Conservation (phyloP, 2,888 invertebrate species). For the Xestia sexstrigata region DNA sequence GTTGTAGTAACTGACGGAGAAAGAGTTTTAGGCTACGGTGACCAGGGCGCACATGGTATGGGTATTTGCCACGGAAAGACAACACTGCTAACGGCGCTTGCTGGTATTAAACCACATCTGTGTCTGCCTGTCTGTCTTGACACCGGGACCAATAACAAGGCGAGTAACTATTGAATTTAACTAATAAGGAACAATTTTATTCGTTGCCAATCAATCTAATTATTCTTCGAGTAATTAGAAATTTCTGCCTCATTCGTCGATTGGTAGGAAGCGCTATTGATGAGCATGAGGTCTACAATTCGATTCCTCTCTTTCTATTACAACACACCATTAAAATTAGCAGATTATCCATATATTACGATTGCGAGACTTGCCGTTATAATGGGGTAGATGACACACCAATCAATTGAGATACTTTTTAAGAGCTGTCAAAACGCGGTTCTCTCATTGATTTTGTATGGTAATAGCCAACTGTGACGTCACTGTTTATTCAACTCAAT, state of each 20-base stretch:
- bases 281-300: neutral
- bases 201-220: neutral
- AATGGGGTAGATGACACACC: no score
- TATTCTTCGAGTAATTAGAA: neutral
- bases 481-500: no score
- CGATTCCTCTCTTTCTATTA: neutral
- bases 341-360: no score
- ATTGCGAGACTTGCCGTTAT: no score
- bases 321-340: neutral
- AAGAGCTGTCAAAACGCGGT: no score
- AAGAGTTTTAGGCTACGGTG: slow-evolving; percentile 97
- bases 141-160: slow-evolving; percentile 97
- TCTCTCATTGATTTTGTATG: no score
- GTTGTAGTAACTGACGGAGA: slow-evolving; percentile 98
- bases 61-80: slow-evolving; percentile 99
- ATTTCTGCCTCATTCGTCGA: neutral
- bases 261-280: neutral
- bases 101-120: slow-evolving; percentile 97
- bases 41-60: slow-evolving; percentile 98
- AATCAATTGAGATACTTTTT: no score
- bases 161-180: slow-evolving; percentile 64
- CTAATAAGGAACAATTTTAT: neutral
- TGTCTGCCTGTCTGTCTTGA: slow-evolving; percentile 97
- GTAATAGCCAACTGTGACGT: no score
- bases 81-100: slow-evolving; percentile 97